Base-by-base conservation (phyloP, 64 coral and sea anemone genomes). In the Hydrozoanthus tunicans region DNA sequence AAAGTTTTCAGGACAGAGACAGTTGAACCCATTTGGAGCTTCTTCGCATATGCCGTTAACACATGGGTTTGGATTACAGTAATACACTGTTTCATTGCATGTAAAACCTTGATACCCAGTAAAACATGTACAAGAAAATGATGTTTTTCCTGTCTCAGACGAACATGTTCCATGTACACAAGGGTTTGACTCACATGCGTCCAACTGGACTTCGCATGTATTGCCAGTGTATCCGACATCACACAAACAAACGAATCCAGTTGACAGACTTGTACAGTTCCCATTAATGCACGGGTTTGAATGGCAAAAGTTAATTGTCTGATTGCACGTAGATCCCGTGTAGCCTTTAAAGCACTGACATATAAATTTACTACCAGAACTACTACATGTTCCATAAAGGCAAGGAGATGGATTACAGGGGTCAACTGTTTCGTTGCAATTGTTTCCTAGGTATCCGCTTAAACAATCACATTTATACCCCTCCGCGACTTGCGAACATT, bases 11-110 rank as follows among this genome's bases (percentile, higher is more conserved):
- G 54, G 71, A 43, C 96, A 98, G 9, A 63, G 77, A 62, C 96
- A 98, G 12, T 59, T 68, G 74, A 94, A 94, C 0, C 71, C 62
- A 77, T 54, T 17, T 17, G 43, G 10, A 26, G 65, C 27, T 8
- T 51, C 17, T 32, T 62, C 23, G 54, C 79, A 96, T 4, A 61
- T 73, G 17, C 95, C 95, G 15, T 93, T 59, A 51, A 71, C 52
- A 71, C 95, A 96, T 1, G 95, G 95, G 13, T 82, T 91, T 14
- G 53, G 79, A 53, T 59, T 15, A 81, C 94, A 96, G 5, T 69
- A 73, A 13, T 86, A 23, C 8, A 69, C 77, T 23, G 62, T 15
- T 23, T 96, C 77, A 80, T 91, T 93, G 20, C 64, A 25, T 52
- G 10, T 70, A 51, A 56, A 14, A 90, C 96, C 79, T 54, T 59